Percentiles rank a stretch among this genome's conserved stretches.
phyloP scores from a whole-genome alignment of 2,113 vertebrate species.

The Halcyon senegalensis region DNA sequence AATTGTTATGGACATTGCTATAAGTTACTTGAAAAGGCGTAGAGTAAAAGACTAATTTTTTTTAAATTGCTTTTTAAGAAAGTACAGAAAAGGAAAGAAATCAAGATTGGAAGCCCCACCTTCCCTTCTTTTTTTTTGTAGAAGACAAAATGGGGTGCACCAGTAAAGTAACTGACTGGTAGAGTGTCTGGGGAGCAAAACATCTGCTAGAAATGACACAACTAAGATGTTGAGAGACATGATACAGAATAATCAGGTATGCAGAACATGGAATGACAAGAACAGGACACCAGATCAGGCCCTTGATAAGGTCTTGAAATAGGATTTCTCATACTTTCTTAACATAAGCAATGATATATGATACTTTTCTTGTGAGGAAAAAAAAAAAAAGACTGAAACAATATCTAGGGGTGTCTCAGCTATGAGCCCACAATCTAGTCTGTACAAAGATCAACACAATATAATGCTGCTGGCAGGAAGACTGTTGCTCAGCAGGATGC shows the following conservation, averaged over 20 bases:
- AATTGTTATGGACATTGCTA: accelerated
- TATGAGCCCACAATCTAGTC: background rate
- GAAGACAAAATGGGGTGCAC: background rate
- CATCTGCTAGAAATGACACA: background rate
- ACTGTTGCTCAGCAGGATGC: background rate
- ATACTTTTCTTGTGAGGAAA: background rate
- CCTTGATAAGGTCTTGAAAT: background rate
- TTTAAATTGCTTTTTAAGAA: background rate
- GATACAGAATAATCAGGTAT: background rate
- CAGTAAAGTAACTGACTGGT: background rate
- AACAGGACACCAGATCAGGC: background rate
- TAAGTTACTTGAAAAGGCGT: background rate
- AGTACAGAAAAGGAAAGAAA: background rate
- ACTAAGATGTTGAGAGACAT: background rate
- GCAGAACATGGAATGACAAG: background rate
- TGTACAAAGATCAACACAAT: background rate
- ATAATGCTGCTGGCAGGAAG: background rate
- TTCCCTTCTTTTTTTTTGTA: background rate
- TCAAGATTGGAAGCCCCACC: background rate
- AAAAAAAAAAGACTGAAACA: background rate
- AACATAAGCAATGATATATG: background rate
- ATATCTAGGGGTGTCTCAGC: background rate
- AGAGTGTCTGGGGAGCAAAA: background rate
- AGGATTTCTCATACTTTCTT: background rate
- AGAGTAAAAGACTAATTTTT: background rate